phyloP scores from a whole-genome alignment of 30 jellyfish, hydroid and myxozoan genomes.

The Chironex yamaguchii region DNA sequence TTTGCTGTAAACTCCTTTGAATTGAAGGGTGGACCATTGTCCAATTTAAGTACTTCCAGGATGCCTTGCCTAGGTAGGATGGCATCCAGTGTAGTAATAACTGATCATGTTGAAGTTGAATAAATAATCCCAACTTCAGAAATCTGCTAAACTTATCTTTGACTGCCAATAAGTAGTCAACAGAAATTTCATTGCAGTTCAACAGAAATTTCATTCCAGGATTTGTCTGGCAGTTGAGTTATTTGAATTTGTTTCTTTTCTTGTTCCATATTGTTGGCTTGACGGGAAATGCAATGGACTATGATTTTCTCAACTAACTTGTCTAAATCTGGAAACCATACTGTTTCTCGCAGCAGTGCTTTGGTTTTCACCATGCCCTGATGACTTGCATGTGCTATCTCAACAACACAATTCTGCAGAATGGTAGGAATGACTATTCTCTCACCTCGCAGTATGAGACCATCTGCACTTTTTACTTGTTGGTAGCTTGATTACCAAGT shows the following conservation, averaged over 20 bases:
- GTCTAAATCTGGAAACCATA: too few species aligned
- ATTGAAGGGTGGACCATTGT: slow-evolving; percentile 45
- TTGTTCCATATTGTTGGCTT: background rate
- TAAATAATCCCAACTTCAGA: slow-evolving; percentile 2
- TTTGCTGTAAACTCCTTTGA: background rate
- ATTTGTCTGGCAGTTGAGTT: slow-evolving; percentile 12
- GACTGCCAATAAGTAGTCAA: slow-evolving; percentile 15
- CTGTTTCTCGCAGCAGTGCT: too few species aligned
- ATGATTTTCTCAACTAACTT: too few species aligned
- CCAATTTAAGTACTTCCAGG: background rate
- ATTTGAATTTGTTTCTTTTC: background rate
- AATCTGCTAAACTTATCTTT: slow-evolving; percentile 1
- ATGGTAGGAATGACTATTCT: too few species aligned
- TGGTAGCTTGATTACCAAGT: too few species aligned
- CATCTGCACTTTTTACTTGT: too few species aligned
- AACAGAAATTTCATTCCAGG: slow-evolving; percentile 28
- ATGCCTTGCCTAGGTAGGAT: slow-evolving; percentile 4
- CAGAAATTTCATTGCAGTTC: too few species aligned
- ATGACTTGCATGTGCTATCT: too few species aligned
- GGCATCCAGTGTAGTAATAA: slow-evolving; percentile 2
- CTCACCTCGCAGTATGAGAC: too few species aligned
- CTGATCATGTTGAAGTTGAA: slow-evolving; percentile 16
- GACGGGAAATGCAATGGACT: slow-evolving; percentile 42
- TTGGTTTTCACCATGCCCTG: too few species aligned
- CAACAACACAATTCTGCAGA: too few species aligned